These are phyloP conservation scores for Spicauda simplicius DNA, from an alignment of 2,888 invertebrate species.

Conservation along the genomic window DNA sequence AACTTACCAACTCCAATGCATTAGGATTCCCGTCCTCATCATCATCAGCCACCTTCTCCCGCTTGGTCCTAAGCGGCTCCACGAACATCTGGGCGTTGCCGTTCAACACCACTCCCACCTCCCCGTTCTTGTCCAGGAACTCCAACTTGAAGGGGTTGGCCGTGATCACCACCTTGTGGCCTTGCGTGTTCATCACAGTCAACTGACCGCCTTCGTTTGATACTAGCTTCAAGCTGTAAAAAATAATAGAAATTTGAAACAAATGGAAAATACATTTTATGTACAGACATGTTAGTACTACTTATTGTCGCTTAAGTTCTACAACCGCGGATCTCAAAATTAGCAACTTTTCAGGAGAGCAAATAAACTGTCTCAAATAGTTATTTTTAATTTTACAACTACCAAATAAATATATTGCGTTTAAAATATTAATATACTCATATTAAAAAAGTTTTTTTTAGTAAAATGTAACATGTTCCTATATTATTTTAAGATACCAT, in stretches of 20 bases:
- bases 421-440: no score
- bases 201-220: conserved; percentile 65
- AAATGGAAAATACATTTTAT: no score
- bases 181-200: conserved; percentile 65
- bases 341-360: no score
- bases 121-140: conserved; percentile 88
- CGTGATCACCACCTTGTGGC: conserved; percentile 84
- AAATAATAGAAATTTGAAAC: neutral
- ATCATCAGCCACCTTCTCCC: conserved; percentile 75
- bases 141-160: conserved; percentile 94
- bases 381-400: no score
- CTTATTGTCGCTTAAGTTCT: no score
- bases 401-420: no score
- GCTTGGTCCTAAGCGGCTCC: conserved; percentile 92
- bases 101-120: conserved; percentile 92
- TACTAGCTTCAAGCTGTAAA: conserved; percentile 61
- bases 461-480: no score
- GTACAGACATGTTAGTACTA: no score
- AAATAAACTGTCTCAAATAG: no score
- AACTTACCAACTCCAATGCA: conserved; percentile 63
- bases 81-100: conserved; percentile 95
- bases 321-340: no score
- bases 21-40: conserved; percentile 53
- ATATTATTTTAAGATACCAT: no score
- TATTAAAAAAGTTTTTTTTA: no score